Percentiles rank a stretch among this genome's conserved stretches.
Evolutionary conservation across 2,888 invertebrate species (phyloP).

Genomic region (Amphipyra berbera): DNA sequence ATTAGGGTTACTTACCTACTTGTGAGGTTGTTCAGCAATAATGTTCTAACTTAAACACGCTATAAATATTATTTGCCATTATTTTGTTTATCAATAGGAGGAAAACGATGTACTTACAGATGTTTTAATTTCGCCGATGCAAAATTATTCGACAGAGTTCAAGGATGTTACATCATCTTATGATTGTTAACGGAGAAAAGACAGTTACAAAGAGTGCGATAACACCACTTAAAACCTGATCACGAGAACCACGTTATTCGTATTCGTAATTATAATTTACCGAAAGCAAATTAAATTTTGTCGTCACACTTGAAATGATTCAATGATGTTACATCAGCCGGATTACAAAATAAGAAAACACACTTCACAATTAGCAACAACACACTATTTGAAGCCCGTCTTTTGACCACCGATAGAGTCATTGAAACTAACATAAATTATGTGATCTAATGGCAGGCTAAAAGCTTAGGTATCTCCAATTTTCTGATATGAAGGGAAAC

Average conservation of each 20-base stretch:
- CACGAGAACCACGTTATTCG: neutral
- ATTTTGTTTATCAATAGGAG: neutral
- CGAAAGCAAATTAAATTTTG: conserved; percentile 14
- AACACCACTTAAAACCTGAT: no score
- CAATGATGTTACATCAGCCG: conserved; percentile 28
- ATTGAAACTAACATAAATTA: no score
- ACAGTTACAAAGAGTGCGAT: no score
- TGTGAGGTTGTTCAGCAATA: neutral
- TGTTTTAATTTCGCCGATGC: neutral
- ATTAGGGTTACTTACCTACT: conserved; percentile 8
- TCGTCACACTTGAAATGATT: conserved; percentile 15
- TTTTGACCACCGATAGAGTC: no score
- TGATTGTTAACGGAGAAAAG: neutral
- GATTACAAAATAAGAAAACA: neutral
- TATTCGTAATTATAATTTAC: neutral
- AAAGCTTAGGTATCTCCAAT: no score
- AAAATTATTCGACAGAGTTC: conserved; percentile 11
- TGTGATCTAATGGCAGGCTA: no score
- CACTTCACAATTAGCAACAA: no score
- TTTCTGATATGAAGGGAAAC: no score
- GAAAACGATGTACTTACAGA: conserved; percentile 1
- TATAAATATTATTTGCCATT: neutral
- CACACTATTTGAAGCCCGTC: no score
- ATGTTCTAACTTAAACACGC: neutral
- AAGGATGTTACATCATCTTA: conserved; percentile 32